These are phyloP conservation scores for Brenthis ino DNA, from an alignment of 2,888 invertebrate species.

Conservation along the genomic window DNA sequence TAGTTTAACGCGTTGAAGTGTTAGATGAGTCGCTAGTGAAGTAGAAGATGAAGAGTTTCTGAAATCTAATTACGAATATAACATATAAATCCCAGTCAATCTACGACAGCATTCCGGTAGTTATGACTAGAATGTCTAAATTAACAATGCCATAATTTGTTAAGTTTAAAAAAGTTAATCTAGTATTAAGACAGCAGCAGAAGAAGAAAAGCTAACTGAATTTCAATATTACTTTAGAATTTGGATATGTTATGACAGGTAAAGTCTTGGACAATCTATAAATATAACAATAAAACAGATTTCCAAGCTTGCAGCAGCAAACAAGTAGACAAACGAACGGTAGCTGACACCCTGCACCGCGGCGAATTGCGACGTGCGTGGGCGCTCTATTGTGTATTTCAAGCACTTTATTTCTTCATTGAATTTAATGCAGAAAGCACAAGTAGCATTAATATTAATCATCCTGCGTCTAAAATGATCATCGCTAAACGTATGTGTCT, in stretches of 20 bases:
- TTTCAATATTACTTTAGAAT: too few relatives aligned
- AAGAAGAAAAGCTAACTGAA: too few relatives aligned
- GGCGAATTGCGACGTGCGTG: slow-evolving; percentile 62
- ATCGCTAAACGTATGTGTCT: slow-evolving; percentile 44
- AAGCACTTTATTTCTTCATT: slow-evolving; percentile 64
- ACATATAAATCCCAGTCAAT: slow-evolving; percentile 79
- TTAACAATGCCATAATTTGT: too few relatives aligned
- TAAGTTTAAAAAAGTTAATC: too few relatives aligned
- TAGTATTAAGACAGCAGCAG: too few relatives aligned
- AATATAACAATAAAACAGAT: slow-evolving; percentile 24
- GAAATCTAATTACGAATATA: slow-evolving; percentile 76
- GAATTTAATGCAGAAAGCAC: slow-evolving; percentile 65
- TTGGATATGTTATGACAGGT: too few relatives aligned
- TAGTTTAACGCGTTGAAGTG: slow-evolving; percentile 51
- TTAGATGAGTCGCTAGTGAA: slow-evolving; percentile 68
- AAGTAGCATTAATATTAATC: slow-evolving; percentile 68
- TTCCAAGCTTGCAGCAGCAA: slow-evolving; percentile 23
- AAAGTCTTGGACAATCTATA: neutral
- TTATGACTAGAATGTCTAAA: neutral
- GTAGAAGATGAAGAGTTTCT: slow-evolving; percentile 77
- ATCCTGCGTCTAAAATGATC: slow-evolving; percentile 53
- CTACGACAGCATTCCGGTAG: slow-evolving; percentile 47
- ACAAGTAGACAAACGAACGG: slow-evolving; percentile 52
- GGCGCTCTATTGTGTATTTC: slow-evolving; percentile 62
- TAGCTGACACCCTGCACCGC: slow-evolving; percentile 65